Base-by-base conservation (phyloP, 2,113 vertebrate genomes). In the Pelodiscus sinensis region DNA sequence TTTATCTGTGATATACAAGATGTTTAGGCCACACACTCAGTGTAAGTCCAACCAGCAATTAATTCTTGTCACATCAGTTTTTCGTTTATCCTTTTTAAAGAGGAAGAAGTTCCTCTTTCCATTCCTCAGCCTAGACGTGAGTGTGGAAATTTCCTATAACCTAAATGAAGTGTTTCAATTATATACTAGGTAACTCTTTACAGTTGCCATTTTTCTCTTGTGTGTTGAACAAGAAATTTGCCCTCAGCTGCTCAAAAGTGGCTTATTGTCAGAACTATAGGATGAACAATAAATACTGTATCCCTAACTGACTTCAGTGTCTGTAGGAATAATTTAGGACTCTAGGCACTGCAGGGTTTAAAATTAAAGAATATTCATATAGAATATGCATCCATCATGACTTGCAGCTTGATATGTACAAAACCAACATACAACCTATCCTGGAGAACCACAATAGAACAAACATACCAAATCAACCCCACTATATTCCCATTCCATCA, bases 391-490 rank as follows among this genome's bases (percentile, higher is more conserved):
- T 92, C 58, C 71, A 0, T 15, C 0, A 35, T 92, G 93, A 95
- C 86, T 96, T 91, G 75, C 31, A 60, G 24, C 78, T 86, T 91
- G 86, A 54, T 6, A 50, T 16, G 44, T 52, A 93, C 92, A 89
- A 84, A 81, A 83, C 75, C 84, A 88, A 83, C 95, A 93, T 95
- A 92, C 56, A 68, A 68, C 18, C 65, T 68, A 35, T 19, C 16
- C 65, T 16, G 1, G 7, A 68, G 65, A 68, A 68, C 31, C 77
- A 88, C 71, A 35, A 1, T 31, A 73, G 89, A 86, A 31, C 8
- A 77, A 91, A 56, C 15, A 92, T 86, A 86, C 50, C 81, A 56
- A 4, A 25, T 90, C 52, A 78, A 80, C 56, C 52, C 81, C 35
- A 78, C 82, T 56, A 77, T 82, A 24, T 31, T 5, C 51, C 62